Conservation (phyloP, 1,140 invertebrate species). For the Teleopsis dalmanni region DNA sequence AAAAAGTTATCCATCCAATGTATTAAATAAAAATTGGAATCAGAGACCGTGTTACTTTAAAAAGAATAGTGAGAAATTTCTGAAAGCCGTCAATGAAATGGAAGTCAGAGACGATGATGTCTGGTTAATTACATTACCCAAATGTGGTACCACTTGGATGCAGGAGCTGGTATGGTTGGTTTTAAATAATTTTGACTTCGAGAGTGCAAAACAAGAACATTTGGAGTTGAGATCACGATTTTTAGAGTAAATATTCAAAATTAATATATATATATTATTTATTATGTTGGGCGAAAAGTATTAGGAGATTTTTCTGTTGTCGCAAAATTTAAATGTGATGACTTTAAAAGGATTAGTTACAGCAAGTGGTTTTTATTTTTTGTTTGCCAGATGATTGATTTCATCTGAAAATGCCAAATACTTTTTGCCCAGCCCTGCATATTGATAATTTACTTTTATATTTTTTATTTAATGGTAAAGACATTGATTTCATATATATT, state of each 20-base stretch:
- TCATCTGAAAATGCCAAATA: no score
- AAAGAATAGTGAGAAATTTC: neutral
- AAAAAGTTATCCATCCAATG: slow-evolving; percentile 10
- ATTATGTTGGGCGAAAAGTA: no score
- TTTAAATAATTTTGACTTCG: slow-evolving; percentile 49
- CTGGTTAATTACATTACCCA: slow-evolving; percentile 47
- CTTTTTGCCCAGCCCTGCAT: no score
- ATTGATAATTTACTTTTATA: no score
- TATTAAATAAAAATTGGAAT: slow-evolving; percentile 11
- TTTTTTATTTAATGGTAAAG: no score
- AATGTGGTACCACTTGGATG: slow-evolving; percentile 55
- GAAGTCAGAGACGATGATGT: slow-evolving; percentile 45
- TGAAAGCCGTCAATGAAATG: slow-evolving; percentile 8
- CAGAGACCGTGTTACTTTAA: slow-evolving; percentile 1
- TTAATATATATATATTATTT: no score
- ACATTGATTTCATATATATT: no score
- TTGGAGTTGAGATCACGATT: slow-evolving; percentile 50
- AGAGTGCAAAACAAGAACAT: slow-evolving; percentile 45
- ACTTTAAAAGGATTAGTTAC: no score
- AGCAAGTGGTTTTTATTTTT: no score
- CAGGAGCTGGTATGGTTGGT: slow-evolving; percentile 60
- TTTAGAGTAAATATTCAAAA: slow-evolving; percentile 47
- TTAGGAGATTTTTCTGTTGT: no score
- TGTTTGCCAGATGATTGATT: no score
- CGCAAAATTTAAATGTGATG: no score